Evolutionary conservation across 2,888 invertebrate species (phyloP).

Genomic region (Thelaira solivaga): DNA sequence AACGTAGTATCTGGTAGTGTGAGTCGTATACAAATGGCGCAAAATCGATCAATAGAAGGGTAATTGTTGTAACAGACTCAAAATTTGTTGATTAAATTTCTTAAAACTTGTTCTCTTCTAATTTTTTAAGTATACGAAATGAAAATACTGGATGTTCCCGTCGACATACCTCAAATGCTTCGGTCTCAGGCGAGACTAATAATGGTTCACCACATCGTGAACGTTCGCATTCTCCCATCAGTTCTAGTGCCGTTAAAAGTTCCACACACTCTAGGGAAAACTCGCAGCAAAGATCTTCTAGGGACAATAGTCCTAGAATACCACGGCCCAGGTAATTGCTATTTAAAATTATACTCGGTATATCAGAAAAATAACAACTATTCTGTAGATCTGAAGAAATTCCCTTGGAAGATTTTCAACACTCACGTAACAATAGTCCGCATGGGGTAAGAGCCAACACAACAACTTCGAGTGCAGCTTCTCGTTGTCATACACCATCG

Average conservation of each 20-base stretch:
- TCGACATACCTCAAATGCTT: constrained; percentile 78
- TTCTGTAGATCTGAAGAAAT: constrained; percentile 83
- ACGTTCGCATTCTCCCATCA: constrained; percentile 76
- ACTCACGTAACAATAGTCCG: constrained; percentile 78
- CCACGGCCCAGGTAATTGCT: constrained; percentile 81
- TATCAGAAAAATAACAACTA: background rate
- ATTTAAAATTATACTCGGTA: background rate
- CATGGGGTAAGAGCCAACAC: constrained; percentile 68
- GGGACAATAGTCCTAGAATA: constrained; percentile 85
- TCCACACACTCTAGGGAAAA: constrained; percentile 73
- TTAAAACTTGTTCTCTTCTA: background rate
- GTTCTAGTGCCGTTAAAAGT: constrained; percentile 77
- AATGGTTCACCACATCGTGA: constrained; percentile 66
- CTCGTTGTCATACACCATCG: constrained; percentile 78
- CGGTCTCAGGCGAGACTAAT: constrained; percentile 71
- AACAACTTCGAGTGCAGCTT: constrained; percentile 70
- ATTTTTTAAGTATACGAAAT: constrained; percentile 69
- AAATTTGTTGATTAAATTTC: background rate
- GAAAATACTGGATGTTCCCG: constrained; percentile 71
- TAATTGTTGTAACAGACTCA: constrained; percentile 58
- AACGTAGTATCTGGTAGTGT: constrained; percentile 72
- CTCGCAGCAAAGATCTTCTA: constrained; percentile 71
- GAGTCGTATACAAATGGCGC: constrained; percentile 75
- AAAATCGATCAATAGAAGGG: constrained; percentile 75
- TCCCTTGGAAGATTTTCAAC: constrained; percentile 87